Percentiles rank a stretch among this genome's conserved stretches.
Conservation (phyloP, 2,797 vertebrate species). For the Anguilla anguilla region DNA sequence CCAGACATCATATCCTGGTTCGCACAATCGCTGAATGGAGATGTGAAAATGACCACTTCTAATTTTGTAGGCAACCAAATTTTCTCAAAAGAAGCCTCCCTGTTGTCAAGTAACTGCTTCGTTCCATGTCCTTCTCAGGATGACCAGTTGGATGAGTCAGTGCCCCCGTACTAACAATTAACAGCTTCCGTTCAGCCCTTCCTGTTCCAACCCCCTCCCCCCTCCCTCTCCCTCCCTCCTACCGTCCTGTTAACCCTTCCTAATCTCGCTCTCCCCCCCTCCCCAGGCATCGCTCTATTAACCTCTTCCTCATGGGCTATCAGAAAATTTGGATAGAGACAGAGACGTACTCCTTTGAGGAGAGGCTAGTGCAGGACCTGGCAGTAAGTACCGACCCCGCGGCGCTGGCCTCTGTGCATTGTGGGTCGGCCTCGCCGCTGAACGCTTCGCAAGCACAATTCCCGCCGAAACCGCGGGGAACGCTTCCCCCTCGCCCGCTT, state of each 20-base stretch:
- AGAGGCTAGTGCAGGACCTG: constrained; percentile 99
- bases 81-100: background rate
- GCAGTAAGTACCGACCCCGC: constrained; percentile 91
- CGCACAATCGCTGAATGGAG: background rate
- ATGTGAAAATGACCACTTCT: background rate
- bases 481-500: constrained; percentile 51
- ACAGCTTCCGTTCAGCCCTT: constrained; percentile 72
- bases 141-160: constrained; percentile 85
- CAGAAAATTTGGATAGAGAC: constrained; percentile 99
- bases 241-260: constrained; percentile 77
- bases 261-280: constrained; percentile 84
- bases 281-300: constrained; percentile 99
- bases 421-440: constrained; percentile 63
- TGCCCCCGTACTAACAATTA: constrained; percentile 81
- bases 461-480: constrained; percentile 35
- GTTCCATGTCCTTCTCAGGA: constrained; percentile 39
- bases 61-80: background rate
- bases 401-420: constrained; percentile 58
- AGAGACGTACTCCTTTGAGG: constrained; percentile 99
- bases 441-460: constrained; percentile 69
- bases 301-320: constrained; percentile 99
- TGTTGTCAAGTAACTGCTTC: background rate
- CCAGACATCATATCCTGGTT: background rate
- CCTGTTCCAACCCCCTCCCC: constrained; percentile 62
- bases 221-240: constrained; percentile 61